Evolutionary conservation across 1,140 invertebrate genomes (phyloP).

Genomic region (Dysdera silvatica): DNA sequence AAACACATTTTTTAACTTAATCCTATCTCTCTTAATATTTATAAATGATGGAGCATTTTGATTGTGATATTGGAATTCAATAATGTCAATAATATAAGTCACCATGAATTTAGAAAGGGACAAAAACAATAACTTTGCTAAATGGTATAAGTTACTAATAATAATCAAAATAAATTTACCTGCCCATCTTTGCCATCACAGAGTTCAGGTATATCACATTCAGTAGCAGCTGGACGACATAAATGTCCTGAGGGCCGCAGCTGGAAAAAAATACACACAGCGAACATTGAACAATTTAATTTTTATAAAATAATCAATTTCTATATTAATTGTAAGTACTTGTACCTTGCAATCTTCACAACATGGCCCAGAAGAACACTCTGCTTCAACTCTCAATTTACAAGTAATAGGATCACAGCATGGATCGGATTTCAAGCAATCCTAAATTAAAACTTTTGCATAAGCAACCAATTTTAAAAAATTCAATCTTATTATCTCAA

Average conservation of each 20-base stretch:
- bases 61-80: no score
- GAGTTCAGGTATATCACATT: slow-evolving; percentile 88
- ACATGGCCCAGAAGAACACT: slow-evolving; percentile 85
- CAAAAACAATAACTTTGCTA: no score
- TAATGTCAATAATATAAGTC: no score
- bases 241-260: slow-evolving; percentile 62
- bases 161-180: slow-evolving; percentile 34
- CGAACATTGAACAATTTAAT: background rate
- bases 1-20: no score
- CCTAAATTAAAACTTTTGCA: slow-evolving; percentile 60
- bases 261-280: slow-evolving; percentile 46
- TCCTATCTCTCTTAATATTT: no score
- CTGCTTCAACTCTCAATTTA: slow-evolving; percentile 76
- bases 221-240: slow-evolving; percentile 74
- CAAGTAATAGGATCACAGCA: slow-evolving; percentile 95
- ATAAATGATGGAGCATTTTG: no score
- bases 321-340: slow-evolving; percentile 28
- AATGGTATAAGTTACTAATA: no score
- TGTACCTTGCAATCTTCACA: slow-evolving; percentile 85
- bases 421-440: slow-evolving; percentile 74
- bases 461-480: slow-evolving; percentile 45
- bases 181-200: slow-evolving; percentile 72
- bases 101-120: no score
- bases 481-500: no score
- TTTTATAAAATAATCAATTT: background rate